phyloP scores from a whole-genome alignment of 1,140 invertebrate genomes.

The Oedothorax gibbosus region DNA sequence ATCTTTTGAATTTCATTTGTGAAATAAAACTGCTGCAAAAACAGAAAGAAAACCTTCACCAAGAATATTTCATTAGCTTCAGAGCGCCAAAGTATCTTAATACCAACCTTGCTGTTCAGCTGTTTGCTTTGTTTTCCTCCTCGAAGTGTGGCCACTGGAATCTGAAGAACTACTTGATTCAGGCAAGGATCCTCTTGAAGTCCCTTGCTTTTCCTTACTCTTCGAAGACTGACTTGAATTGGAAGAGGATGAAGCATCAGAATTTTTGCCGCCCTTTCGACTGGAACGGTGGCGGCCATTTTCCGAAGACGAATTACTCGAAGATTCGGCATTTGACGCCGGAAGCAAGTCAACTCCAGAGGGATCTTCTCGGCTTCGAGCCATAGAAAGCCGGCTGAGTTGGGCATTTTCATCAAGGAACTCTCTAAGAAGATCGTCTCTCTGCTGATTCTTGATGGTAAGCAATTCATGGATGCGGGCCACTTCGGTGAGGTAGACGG shows the following conservation, averaged over 20 bases:
- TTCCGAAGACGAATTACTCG: background rate
- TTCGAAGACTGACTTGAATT: no score
- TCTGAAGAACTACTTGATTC: no score
- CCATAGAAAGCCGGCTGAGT: background rate
- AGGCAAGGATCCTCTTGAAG: no score
- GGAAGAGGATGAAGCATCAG: no score
- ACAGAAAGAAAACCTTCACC: no score
- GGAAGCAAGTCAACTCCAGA: constrained; percentile 2
- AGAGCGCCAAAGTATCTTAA: no score
- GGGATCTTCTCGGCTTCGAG: constrained; percentile 8
- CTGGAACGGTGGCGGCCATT: no score
- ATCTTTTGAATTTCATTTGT: no score
- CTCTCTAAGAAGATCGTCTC: constrained; percentile 30
- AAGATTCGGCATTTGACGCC: background rate
- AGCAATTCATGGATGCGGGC: constrained; percentile 43
- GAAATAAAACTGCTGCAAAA: no score
- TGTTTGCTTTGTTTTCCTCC: background rate
- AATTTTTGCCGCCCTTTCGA: no score
- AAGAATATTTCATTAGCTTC: no score
- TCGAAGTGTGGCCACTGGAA: background rate
- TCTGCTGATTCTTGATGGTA: constrained; percentile 35
- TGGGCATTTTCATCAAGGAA: constrained; percentile 10
- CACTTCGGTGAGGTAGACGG: constrained; percentile 42
- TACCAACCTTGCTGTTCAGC: background rate
- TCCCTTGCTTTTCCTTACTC: no score